A percentile compares a stretch with the other conserved stretches of the same genome.
Conservation (phyloP, 2,797 vertebrate genomes). For the Glyptemys insculpta region DNA sequence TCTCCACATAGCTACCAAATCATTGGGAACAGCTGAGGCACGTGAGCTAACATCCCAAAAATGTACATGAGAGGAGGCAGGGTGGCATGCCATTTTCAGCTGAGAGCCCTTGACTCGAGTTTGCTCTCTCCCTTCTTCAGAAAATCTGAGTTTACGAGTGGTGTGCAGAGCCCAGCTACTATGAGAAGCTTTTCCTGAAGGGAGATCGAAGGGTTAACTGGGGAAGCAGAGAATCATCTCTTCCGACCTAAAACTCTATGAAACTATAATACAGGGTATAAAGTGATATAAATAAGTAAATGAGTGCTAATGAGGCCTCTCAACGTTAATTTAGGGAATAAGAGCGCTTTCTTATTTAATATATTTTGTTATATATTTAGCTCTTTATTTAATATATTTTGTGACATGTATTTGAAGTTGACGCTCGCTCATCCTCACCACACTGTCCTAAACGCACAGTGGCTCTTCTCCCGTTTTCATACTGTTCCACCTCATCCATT, state of each 20-base stretch:
- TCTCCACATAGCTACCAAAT: background rate
- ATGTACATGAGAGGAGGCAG: background rate
- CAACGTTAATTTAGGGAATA: no score
- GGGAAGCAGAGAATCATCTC: no score
- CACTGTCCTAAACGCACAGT: background rate
- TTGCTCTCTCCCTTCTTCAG: fast-evolving
- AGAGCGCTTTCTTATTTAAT: no score
- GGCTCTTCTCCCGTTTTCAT: background rate
- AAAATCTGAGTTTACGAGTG: background rate
- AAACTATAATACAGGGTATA: no score
- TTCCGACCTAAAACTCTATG: no score
- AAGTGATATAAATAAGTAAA: no score
- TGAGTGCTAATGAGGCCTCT: no score
- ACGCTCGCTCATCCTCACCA: background rate
- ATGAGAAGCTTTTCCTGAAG: background rate
- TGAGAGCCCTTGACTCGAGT: background rate
- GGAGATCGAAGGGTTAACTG: no score
- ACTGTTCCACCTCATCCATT: background rate
- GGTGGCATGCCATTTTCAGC: background rate
- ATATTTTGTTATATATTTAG: no score
- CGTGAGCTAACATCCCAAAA: background rate
- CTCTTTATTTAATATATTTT: background rate
- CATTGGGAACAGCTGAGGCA: background rate
- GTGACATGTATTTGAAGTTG: background rate
- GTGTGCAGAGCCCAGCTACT: background rate